Conservation (phyloP, 2,113 vertebrate species). For the Phylloscopus trochilus region DNA sequence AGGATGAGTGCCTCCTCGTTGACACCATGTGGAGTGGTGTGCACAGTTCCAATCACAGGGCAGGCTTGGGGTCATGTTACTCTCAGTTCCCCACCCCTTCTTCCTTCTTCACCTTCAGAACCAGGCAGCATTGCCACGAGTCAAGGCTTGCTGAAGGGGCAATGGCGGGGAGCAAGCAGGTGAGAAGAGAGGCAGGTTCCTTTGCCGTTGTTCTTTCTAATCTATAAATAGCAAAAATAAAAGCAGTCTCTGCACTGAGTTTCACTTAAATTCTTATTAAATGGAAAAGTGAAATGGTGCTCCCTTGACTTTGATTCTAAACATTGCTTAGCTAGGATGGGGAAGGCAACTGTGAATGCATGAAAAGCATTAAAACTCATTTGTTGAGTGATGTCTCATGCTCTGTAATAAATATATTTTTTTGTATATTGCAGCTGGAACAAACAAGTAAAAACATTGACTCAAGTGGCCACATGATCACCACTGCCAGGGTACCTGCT, state of each 20-base stretch:
- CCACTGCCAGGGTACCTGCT: conserved; percentile 91
- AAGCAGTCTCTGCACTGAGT: neutral
- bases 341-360: conserved; percentile 23
- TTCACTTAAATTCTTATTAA: conserved; percentile 2
- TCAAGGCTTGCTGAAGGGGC: conserved; percentile 59
- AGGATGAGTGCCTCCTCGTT: conserved; percentile 44
- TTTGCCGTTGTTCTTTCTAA: conserved; percentile 18
- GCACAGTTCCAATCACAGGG: conserved; percentile 50
- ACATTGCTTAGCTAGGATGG: neutral
- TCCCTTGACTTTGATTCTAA: conserved; percentile 37
- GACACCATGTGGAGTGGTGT: conserved; percentile 56
- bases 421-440: conserved; percentile 75
- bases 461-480: conserved; percentile 96
- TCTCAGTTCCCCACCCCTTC: conserved; percentile 58
- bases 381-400: conserved; percentile 3
- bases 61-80: conserved; percentile 60
- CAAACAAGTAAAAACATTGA: conserved; percentile 71
- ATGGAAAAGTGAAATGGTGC: neutral
- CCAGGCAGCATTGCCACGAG: conserved; percentile 59
- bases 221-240: neutral
- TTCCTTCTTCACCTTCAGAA: conserved; percentile 65
- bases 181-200: conserved; percentile 50
- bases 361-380: conserved; percentile 5
- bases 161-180: conserved; percentile 65
- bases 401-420: conserved; percentile 37